A percentile compares a stretch with the other conserved stretches of the same genome.
Conservation (phyloP, 92 coral and sea anemone genomes). For the Blastomussa wellsi region DNA sequence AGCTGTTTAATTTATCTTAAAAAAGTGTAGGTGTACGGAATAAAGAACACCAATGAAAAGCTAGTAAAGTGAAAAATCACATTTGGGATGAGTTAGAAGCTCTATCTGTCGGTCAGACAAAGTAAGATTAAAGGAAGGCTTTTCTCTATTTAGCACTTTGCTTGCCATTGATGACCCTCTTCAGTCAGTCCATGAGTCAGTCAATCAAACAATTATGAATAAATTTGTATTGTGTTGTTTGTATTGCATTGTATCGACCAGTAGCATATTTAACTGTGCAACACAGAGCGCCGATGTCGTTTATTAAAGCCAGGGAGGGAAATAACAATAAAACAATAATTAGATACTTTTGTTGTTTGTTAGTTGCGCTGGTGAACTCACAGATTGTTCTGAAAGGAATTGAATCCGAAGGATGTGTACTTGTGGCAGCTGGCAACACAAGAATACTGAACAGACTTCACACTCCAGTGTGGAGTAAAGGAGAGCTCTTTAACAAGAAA, state of each 20-base stretch:
- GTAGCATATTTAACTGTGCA: too few relatives aligned
- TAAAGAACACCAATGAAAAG: too few relatives aligned
- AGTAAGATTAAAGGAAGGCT: background rate
- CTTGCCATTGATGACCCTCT: background rate
- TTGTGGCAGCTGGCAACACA: slow-evolving; percentile 92
- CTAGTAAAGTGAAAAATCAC: background rate
- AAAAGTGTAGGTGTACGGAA: too few relatives aligned
- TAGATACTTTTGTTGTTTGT: background rate
- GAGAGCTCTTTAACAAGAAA: slow-evolving; percentile 90
- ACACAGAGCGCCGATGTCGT: too few relatives aligned
- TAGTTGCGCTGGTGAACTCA: slow-evolving; percentile 95
- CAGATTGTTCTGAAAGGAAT: slow-evolving; percentile 93
- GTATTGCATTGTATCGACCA: too few relatives aligned
- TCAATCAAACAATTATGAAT: too few relatives aligned
- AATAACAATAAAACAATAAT: too few relatives aligned
- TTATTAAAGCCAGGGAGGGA: too few relatives aligned
- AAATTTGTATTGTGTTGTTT: too few relatives aligned
- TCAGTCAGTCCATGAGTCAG: too few relatives aligned
- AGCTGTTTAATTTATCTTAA: too few relatives aligned
- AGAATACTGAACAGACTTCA: slow-evolving; percentile 88
- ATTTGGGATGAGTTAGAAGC: background rate
- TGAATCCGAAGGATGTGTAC: slow-evolving; percentile 89
- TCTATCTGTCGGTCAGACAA: background rate
- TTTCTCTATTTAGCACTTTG: background rate
- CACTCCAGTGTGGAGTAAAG: slow-evolving; percentile 91